Conservation (phyloP, 2,113 vertebrate species). For the Microtus richardsoni region DNA sequence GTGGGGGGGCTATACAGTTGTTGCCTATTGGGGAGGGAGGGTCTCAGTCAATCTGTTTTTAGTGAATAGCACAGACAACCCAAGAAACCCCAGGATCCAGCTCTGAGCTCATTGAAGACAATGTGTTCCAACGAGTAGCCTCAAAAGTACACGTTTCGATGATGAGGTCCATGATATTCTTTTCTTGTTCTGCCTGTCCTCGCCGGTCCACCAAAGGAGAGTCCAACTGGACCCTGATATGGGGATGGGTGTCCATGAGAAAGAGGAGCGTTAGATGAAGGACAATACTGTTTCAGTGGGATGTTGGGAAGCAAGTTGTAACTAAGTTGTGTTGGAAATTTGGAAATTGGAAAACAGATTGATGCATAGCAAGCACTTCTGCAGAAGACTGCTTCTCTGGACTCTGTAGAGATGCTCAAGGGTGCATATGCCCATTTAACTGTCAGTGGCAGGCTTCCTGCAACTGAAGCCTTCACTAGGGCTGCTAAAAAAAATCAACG, state of each 20-base stretch:
- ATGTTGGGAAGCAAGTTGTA: constrained; percentile 12
- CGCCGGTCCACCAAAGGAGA: constrained; percentile 93
- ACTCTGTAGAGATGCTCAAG: background rate
- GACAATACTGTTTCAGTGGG: background rate
- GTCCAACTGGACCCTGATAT: constrained; percentile 29
- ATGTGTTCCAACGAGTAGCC: constrained; percentile 27
- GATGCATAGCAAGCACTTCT: background rate
- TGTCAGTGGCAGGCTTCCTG: background rate
- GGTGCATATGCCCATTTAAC: background rate
- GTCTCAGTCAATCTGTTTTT: constrained; percentile 58
- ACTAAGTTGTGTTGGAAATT: constrained; percentile 19
- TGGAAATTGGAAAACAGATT: constrained; percentile 7
- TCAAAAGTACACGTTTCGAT: constrained; percentile 81
- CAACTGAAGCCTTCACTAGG: background rate
- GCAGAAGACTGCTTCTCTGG: background rate
- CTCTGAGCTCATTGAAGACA: constrained; percentile 54
- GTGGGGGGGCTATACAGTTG: background rate
- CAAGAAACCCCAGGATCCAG: background rate
- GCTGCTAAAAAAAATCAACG: background rate
- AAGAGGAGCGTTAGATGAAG: background rate
- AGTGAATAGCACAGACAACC: constrained; percentile 26
- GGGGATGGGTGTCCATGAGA: background rate
- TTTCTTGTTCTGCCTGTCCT: constrained; percentile 92
- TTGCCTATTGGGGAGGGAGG: background rate
- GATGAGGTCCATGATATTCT: constrained; percentile 90